Evolutionary conservation across 2,797 vertebrate species (phyloP).

Genomic region (Centroberyx gerrardi): DNA sequence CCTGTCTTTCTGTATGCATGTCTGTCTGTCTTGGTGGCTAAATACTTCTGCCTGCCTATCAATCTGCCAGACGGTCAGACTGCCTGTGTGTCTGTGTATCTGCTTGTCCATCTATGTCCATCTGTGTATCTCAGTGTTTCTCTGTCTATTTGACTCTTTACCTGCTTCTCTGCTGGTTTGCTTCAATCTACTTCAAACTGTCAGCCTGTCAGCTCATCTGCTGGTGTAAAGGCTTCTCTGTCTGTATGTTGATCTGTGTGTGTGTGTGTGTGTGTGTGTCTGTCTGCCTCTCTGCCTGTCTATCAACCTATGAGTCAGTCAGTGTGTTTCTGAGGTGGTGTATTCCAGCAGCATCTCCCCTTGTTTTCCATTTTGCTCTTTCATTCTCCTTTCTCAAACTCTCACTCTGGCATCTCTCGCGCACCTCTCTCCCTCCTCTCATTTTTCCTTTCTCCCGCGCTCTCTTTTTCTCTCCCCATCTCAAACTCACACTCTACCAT

Average conservation of each 20-base stretch:
- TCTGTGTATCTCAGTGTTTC: conserved; percentile 27
- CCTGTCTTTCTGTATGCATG: conserved; percentile 9
- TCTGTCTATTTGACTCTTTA: conserved; percentile 43
- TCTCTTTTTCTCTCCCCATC: conserved; percentile 19
- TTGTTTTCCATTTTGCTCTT: conserved; percentile 17
- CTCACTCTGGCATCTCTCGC: conserved; percentile 14
- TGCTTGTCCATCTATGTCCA: conserved; percentile 47
- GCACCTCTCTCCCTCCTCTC: background rate
- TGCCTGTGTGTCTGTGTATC: conserved; percentile 2
- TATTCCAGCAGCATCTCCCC: conserved; percentile 25
- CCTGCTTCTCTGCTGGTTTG: conserved; percentile 56
- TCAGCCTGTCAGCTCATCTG: conserved; percentile 54
- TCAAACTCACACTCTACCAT: conserved; percentile 18
- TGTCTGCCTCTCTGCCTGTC: conserved; percentile 36
- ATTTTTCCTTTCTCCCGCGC: conserved; percentile 2
- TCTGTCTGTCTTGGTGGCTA: conserved; percentile 11
- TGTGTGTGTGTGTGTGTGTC: background rate
- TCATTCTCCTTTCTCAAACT: conserved; percentile 24
- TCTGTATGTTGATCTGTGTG: conserved; percentile 50
- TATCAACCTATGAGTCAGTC: conserved; percentile 23
- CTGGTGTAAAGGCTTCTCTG: conserved; percentile 48
- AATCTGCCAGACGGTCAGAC: background rate
- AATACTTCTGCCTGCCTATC: conserved; percentile 38
- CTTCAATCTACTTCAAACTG: conserved; percentile 44
- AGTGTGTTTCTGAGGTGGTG: conserved; percentile 26